These are phyloP conservation scores for Entomyzon cyanotis DNA, from an alignment of 2,113 vertebrate genomes.

Conservation along the genomic window DNA sequence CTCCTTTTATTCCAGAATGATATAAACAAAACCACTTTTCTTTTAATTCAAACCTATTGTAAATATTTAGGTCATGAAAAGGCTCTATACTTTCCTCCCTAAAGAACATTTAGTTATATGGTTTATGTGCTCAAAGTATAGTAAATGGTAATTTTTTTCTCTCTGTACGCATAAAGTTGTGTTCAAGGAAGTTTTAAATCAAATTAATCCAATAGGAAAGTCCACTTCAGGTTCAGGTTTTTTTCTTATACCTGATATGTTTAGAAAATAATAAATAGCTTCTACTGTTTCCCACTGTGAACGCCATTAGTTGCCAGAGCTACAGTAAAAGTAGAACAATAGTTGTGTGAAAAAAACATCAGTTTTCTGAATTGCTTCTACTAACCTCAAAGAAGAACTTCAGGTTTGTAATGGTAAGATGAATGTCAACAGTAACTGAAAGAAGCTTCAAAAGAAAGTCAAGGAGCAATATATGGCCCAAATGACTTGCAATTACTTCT, in stretches of 20 bases:
- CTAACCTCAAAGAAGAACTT: not conserved
- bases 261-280: not conserved
- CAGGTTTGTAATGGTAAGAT: not conserved
- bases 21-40: not conserved
- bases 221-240: not conserved
- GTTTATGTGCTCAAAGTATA: not conserved
- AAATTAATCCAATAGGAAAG: not conserved
- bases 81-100: not conserved
- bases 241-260: not conserved
- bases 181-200: not conserved
- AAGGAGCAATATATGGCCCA: constrained; percentile 8
- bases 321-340: not conserved
- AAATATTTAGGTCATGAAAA: not conserved
- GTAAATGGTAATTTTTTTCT: not conserved
- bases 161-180: not conserved
- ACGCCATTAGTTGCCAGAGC: not conserved
- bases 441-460: constrained; percentile 13
- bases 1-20: not conserved
- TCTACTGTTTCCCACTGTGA: not conserved
- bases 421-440: constrained; percentile 18
- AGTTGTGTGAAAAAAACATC: not conserved
- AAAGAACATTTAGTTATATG: not conserved
- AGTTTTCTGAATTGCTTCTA: not conserved
- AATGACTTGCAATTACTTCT: constrained; percentile 10
- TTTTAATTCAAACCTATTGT: not conserved